A percentile compares a stretch with the other conserved stretches of the same genome.
phyloP scores from a whole-genome alignment of 2,888 invertebrate genomes.

The Entomobrya multifasciata region DNA sequence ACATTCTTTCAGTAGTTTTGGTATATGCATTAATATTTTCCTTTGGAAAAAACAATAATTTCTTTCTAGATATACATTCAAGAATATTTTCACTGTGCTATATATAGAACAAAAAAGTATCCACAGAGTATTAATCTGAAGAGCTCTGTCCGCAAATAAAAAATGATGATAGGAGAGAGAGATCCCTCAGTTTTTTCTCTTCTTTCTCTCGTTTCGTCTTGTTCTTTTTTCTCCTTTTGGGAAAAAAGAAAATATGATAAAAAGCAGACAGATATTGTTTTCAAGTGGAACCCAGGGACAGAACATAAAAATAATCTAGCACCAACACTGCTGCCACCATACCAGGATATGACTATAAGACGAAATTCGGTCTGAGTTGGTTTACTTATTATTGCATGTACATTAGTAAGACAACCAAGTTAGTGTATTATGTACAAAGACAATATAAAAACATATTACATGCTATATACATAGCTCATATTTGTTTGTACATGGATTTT shows the following conservation, averaged over 20 bases:
- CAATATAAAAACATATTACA: background rate
- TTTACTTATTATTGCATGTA: background rate
- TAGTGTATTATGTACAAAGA: too few species aligned
- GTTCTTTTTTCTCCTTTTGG: background rate
- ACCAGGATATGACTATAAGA: too few species aligned
- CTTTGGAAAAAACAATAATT: slow-evolving; percentile 14
- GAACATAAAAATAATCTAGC: slow-evolving; percentile 37
- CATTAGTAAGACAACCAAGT: background rate
- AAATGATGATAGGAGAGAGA: slow-evolving; percentile 25
- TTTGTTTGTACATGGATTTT: background rate
- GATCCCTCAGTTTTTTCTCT: slow-evolving; percentile 1
- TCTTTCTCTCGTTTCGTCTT: too few species aligned
- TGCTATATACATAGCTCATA: background rate
- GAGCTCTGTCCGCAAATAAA: slow-evolving; percentile 37
- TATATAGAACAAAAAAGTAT: background rate
- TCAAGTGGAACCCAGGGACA: slow-evolving; percentile 43
- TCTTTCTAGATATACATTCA: background rate
- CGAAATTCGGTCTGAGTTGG: background rate
- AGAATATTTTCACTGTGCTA: too few species aligned
- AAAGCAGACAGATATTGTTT: slow-evolving; percentile 44
- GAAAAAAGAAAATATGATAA: slow-evolving; percentile 49
- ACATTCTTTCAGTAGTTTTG: too few species aligned
- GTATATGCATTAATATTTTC: too few species aligned
- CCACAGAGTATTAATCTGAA: slow-evolving; percentile 47
- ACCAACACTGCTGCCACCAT: slow-evolving; percentile 8